A percentile compares a stretch with the other conserved stretches of the same genome.
These are phyloP conservation scores for Amblyteles armatorius DNA, from an alignment of 2,888 invertebrate species.

Conservation along the genomic window DNA sequence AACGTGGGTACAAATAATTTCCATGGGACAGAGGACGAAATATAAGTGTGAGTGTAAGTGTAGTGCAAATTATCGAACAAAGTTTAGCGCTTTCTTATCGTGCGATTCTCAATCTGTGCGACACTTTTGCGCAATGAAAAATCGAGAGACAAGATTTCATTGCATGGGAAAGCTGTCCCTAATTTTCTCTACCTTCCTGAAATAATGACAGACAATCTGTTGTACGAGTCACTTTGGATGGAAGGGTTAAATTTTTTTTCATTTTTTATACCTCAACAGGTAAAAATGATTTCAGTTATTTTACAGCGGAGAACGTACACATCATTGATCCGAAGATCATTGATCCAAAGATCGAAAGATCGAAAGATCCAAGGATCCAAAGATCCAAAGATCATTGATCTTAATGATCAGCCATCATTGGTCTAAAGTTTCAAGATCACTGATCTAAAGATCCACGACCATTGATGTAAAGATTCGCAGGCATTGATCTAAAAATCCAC, in stretches of 20 bases:
- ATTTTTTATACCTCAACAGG: no score
- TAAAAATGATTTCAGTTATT: not conserved
- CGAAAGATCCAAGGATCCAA: no score
- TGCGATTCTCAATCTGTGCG: slow-evolving; percentile 53
- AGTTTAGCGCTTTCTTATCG: no score
- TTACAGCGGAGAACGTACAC: not conserved
- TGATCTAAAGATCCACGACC: no score
- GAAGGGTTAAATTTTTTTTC: slow-evolving; percentile 72
- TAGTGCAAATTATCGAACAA: not conserved
- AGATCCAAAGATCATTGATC: no score
- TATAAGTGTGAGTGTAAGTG: not conserved
- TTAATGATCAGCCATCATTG: no score
- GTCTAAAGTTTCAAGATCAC: no score
- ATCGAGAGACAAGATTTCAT: slow-evolving; percentile 66
- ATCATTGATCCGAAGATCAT: no score
- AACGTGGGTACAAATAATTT: slow-evolving; percentile 47
- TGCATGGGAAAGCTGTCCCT: slow-evolving; percentile 70
- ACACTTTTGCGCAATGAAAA: slow-evolving; percentile 70
- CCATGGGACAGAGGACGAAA: not conserved
- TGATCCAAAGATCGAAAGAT: no score
- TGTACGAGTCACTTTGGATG: slow-evolving; percentile 79
- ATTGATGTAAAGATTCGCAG: no score
- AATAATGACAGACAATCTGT: slow-evolving; percentile 77
- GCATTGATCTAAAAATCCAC: no score
- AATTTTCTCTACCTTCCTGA: slow-evolving; percentile 79